Evolutionary conservation across 2,113 vertebrate species (phyloP), one percentile per base, ranked within the genome.

Genomic region (Odontophorus gujanensis): DNA sequence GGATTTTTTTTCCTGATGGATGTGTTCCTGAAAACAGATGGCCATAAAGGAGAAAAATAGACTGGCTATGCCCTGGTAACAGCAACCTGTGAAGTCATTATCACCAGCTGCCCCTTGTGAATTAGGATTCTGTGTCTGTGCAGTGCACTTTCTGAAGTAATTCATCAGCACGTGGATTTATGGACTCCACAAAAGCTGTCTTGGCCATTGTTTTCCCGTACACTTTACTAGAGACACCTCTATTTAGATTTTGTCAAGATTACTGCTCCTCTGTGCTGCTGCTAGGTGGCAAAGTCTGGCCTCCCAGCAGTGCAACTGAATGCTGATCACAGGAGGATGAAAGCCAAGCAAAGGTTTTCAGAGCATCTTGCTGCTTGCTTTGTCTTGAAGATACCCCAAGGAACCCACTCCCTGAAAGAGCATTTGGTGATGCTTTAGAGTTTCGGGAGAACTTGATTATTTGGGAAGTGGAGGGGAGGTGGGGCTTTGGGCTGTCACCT

Each of bases 1-100:
- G 81, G 63, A 78, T 11, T 90, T 87, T 85, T 68, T 82, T 59
- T 82, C 76, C 89, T 94, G 85, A 91, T 75, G 61, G 89, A 94
- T 89, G 66, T n/a, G 36, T 82, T 93, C 69, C 94, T 90, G 90
- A 74, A 92, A 90, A 78, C 1, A 26, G 63, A 76, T 36, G 74
- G 65, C 63, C 92, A 79, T 96, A 95, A 96, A 96, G 89, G 87
- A 93, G 92, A 94, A 75, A 92, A 92, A 94, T 34, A 80, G 90
- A 81, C 81, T 50, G 83, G 76, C 55, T 91, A 12, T 87, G 87
- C 63, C 90, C 72, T 0, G 30, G 47, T 77, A 91, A 79, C 77
- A 84, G 40, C 92, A 93, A 86, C 92, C 89, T 91, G 90, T 67
- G 87, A 94, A 95, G 85, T 84, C 89, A 90, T 95, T 87, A 95